Base-by-base conservation (phyloP, 2,888 invertebrate species). In the Thymelicus sylvestris region DNA sequence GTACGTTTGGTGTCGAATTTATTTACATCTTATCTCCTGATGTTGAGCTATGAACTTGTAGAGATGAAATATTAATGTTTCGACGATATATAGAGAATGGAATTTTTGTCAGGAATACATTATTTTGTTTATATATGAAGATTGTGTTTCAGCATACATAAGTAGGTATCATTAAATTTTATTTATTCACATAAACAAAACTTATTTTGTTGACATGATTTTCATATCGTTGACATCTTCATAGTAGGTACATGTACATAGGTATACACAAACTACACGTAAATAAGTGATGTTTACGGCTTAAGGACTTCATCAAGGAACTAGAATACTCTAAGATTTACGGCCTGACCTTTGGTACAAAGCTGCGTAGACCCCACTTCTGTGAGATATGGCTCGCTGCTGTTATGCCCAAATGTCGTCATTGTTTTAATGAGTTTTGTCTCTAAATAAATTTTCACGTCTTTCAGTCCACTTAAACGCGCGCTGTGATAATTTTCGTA, bases 261-360 rank as follows among this genome's bases (percentile, higher is more conserved):
- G 7, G 41, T 41, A 31, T 31, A 41, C 6, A 41, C 41, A 6
- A 41, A 52, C 52, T 52, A 55, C 12, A 55, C 24, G 10, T 19
- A 55, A 55, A 12, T 55, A 55, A 24, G 24, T 55, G 10, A 55
- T 24, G 24, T 59, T 59, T 59, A 59, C 38, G 38, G 38, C 13
- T 31, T 13, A 52, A 64, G 64, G 52, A 13, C 13, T 52, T 65
- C 65, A 47, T 64, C 41, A 39, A 39, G 61, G 24, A 41, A 13
- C 50, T 61, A 52, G 61, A 67, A n/a, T 48, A 38, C 39, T 41
- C 13, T 19, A 61, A 50, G 67, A 67, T 67, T 67, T 67, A 67
- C 67, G 61, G 52, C 8, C 15, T 61, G 50, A 67, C 67, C 67
- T 61, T 61, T 61, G n/a, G n/a, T n/a, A 47, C 60, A 61, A 67